phyloP scores from a whole-genome alignment of 2,888 invertebrate genomes.

The Ormyrus rosae region DNA sequence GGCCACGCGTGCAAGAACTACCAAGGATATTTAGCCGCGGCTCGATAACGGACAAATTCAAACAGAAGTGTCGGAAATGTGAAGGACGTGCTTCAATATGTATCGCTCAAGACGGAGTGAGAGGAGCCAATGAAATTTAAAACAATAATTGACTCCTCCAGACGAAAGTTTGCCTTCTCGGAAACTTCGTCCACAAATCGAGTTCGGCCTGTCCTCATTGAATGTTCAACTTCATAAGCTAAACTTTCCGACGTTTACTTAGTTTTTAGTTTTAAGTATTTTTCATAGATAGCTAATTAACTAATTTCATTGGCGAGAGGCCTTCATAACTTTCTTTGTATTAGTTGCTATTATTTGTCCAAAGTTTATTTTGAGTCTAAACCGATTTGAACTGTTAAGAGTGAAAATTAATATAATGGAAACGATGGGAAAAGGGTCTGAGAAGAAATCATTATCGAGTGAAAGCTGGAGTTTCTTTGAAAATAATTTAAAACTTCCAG shows the following conservation, averaged over 20 bases:
- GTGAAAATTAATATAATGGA: no score
- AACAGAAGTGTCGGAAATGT: not conserved
- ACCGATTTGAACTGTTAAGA: no score
- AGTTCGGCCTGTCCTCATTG: not conserved
- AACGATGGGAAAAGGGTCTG: no score
- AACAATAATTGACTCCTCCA: conserved; percentile 17
- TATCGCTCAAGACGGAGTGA: not conserved
- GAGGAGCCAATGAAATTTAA: conserved; percentile 22
- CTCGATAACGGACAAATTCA: conserved; percentile 16
- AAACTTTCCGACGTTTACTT: not conserved
- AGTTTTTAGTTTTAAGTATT: not conserved
- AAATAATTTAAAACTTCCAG: conserved; percentile 51
- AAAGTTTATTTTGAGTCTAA: no score
- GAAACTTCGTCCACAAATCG: conserved; percentile 14
- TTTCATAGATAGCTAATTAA: not conserved
- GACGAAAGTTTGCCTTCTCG: conserved; percentile 4
- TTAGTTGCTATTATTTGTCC: no score
- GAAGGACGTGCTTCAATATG: not conserved
- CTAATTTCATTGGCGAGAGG: not conserved
- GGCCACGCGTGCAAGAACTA: conserved; percentile 62
- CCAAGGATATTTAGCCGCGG: conserved; percentile 53
- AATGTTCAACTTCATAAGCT: not conserved
- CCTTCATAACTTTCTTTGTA: no score
- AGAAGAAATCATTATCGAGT: conserved; percentile 33
- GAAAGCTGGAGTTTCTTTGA: not conserved